phyloP scores from a whole-genome alignment of 1,140 invertebrate species.

The Drosophila pachea region DNA sequence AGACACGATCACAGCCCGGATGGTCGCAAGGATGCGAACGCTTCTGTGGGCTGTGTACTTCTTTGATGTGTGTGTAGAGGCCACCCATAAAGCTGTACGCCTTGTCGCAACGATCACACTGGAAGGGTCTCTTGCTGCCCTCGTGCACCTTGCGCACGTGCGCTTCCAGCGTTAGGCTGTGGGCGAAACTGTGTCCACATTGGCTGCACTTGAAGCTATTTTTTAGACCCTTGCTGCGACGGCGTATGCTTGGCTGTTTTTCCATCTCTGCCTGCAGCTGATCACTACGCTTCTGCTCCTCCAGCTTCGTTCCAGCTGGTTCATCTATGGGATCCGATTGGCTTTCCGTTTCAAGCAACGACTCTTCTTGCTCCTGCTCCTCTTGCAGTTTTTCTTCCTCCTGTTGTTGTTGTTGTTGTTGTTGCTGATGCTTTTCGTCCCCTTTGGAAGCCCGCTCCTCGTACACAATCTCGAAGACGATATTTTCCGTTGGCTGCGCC shows the following conservation, averaged over 20 bases:
- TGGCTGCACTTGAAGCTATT: conserved; percentile 63
- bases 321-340: conserved; percentile 55
- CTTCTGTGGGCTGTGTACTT: conserved; percentile 54
- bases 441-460: conserved; percentile 13
- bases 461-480: conserved; percentile 52
- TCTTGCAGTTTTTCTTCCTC: not conserved
- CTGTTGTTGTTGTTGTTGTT: not conserved
- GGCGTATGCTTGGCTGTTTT: not conserved
- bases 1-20: conserved; percentile 59
- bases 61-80: conserved; percentile 71
- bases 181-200: conserved; percentile 64
- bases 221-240: conserved; percentile 32
- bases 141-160: conserved; percentile 73
- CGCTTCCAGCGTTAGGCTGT: conserved; percentile 60
- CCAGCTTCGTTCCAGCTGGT: not conserved
- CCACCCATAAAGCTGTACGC: conserved; percentile 73
- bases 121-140: conserved; percentile 63
- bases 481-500: not conserved
- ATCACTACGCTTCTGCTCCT: not conserved
- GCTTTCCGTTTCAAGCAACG: conserved; percentile 2
- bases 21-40: conserved; percentile 61
- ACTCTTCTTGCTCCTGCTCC: not conserved
- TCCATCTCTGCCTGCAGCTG: not conserved
- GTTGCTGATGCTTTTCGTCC: conserved; percentile 3
- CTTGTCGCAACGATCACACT: conserved; percentile 73